Conservation (phyloP, 2,888 invertebrate species). For the Mesopsocus fuscifrons region DNA sequence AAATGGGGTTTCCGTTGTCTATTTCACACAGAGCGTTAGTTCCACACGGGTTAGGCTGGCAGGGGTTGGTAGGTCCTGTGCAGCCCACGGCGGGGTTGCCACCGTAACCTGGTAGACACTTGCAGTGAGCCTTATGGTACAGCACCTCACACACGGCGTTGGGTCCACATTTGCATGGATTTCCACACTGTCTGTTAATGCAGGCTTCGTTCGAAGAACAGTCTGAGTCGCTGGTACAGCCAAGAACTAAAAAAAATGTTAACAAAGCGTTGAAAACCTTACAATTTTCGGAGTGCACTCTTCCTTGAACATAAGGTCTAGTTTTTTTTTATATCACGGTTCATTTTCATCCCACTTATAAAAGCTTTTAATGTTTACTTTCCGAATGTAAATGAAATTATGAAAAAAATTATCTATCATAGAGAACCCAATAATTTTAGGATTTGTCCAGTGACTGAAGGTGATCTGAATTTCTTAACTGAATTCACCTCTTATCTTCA, state of each 20-base stretch:
- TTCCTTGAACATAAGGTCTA: neutral
- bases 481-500: no score
- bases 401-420: no score
- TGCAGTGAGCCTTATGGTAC: conserved; percentile 60
- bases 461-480: no score
- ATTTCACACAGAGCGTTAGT: conserved; percentile 64
- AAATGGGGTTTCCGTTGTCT: conserved; percentile 70
- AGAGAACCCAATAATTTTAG: no score
- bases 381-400: no score
- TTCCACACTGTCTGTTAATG: conserved; percentile 51
- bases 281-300: neutral
- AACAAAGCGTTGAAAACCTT: neutral
- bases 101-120: conserved; percentile 60
- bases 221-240: conserved; percentile 50
- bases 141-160: conserved; percentile 67
- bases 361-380: no score
- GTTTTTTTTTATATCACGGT: no score
- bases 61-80: conserved; percentile 52
- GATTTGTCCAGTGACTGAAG: no score
- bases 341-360: no score
- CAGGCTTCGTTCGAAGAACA: conserved; percentile 59
- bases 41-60: conserved; percentile 76
- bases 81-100: conserved; percentile 59
- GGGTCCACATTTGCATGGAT: conserved; percentile 58
- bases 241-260: conserved; percentile 32